Base-by-base conservation (phyloP, 2,888 invertebrate species). In the Agriopis marginaria region DNA sequence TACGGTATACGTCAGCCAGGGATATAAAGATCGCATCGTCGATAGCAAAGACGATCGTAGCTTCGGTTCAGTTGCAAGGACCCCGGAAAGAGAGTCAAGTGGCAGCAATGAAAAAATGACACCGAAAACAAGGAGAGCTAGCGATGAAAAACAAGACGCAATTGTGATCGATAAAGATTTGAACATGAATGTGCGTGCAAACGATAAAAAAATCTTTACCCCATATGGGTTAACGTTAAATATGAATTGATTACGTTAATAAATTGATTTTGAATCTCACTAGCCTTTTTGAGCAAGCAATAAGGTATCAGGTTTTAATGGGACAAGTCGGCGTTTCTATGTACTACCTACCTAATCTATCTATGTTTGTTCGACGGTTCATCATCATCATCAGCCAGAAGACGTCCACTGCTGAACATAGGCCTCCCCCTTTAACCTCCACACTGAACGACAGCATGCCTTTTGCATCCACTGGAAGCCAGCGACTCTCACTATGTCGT, bases 1-100 rank as follows among this genome's bases (percentile, higher is more conserved):
- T 1, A 56, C 63, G 0, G 45, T n/a, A 32, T 70, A 66, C 32
- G 50, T 58, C 0, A 50, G 5, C 7, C 39, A 53, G 11, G 53
- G 42, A 3, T 62, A 58, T 9, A 17, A 47, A 12, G 11, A 60
- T 12, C 59, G 60, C 0, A 5, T 42, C 0, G n/a, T n/a, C 0
- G 47, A 47, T 5, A 40, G 40, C 3, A 17, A 14, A 10, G 10
- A 56, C 6, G 11, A 45, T 8, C 23, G 58, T 23, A 23, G 45
- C 6, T 45, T 23, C 10, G 32, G 23, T 4, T 47, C 47, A 8
- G 3, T 47, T 11, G 45, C 32, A 12, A 0, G 17, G 45, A 1
- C 42, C 12, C 11, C 17, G 17, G 56, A 42, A 6, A 23, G 12
- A 56, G 56, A 17, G 0, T 17, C 42, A 2, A 44, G 42, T 11